Evolutionary conservation across 2,113 vertebrate species (phyloP).

Genomic region (Excalfactoria chinensis): DNA sequence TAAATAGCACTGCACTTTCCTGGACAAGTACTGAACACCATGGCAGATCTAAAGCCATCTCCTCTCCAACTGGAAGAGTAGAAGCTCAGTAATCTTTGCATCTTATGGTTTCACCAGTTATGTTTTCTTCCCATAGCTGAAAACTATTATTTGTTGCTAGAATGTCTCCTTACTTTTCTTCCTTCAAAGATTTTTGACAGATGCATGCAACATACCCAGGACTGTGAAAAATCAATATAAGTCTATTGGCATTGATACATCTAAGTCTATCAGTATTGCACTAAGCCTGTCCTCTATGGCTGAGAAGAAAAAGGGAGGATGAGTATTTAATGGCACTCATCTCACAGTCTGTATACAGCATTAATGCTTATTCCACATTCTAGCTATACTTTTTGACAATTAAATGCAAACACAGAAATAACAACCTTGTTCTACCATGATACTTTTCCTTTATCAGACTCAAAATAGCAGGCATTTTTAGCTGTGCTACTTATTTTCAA

Average conservation of each 20-base stretch:
- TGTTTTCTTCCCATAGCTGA: neutral
- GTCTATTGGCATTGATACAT: neutral
- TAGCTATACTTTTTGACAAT: neutral
- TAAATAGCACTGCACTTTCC: neutral
- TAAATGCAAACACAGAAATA: neutral
- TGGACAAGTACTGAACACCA: neutral
- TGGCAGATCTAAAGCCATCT: neutral
- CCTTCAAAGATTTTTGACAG: neutral
- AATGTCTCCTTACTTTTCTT: neutral
- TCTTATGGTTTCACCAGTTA: neutral
- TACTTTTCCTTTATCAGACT: neutral
- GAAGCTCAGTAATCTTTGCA: neutral
- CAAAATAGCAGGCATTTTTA: neutral
- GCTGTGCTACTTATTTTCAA: neutral
- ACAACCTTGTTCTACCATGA: neutral
- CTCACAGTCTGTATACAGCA: neutral
- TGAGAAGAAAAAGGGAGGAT: neutral
- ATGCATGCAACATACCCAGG: neutral
- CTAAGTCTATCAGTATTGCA: neutral
- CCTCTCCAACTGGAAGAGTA: neutral
- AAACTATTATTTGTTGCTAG: slow-evolving; percentile 4
- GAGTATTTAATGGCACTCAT: neutral
- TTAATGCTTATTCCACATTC: neutral
- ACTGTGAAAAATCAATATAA: neutral
- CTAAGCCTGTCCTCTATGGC: neutral